Evolutionary conservation across 2,888 invertebrate species (phyloP), one percentile per base, ranked within the genome.

Genomic region (Esperia sulphurella): DNA sequence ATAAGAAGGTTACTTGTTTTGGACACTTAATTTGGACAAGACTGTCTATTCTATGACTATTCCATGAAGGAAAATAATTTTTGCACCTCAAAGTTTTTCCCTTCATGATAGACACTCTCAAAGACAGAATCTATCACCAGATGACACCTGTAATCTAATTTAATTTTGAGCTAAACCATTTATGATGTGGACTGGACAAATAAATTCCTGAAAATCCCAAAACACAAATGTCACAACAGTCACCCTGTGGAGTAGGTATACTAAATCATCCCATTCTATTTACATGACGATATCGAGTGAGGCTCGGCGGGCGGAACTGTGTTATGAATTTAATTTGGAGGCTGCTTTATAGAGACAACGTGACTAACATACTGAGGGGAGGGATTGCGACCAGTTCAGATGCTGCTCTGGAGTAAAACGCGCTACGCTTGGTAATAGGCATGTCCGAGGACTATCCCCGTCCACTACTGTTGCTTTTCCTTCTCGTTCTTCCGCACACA

Each of bases 261-360:
- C 14, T 13, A 35, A 35, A 35, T 39, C 14, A 10, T 41, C n/a
- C 29, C n/a, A 41, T 41, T 41, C 40, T 45, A 51, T 51, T 51
- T 48, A 48, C 49, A 46, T 42, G 35, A 41, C 13, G 41, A 29
- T 45, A 51, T 47, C 46, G 47, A 45, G 45, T 47, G 21, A 13
- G 14, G n/a, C 30, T 41, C 29, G 8, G n/a, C 35, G n/a, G 31
- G 50, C 45, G 40, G 38, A 30, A 44, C 47, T 45, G 50, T 63
- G 58, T 69, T 62, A 68, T 71, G 71, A 73, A 73, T 73, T 73
- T 73, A 73, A 73, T 73, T 73, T 71, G 55, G 64, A 57, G 43
- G 53, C 55, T 59, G 66, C 63, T 73, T 68, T 72, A 73, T 64
- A 63, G 59, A 55, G 53, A 45, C 50, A 54, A 68, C 73, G 72